A percentile compares a stretch with the other conserved stretches of the same genome.
Evolutionary conservation across 1,140 invertebrate species (phyloP).

Genomic region (Bombyx mandarina): DNA sequence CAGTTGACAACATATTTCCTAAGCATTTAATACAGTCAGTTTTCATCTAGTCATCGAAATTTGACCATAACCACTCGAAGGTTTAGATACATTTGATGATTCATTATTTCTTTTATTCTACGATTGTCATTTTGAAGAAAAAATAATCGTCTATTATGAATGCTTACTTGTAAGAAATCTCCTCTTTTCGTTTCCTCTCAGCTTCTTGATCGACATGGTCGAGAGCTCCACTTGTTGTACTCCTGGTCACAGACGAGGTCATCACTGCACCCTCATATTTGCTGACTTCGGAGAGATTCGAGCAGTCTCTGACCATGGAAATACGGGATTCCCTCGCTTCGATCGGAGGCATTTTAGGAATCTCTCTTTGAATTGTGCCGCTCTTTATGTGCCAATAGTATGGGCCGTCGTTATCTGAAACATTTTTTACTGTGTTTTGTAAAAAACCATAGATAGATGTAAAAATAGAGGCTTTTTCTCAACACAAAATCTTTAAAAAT

Average conservation of each 20-base stretch:
- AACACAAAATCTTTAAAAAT: no score
- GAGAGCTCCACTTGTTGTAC: slow-evolving; percentile 84
- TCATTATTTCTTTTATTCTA: no score
- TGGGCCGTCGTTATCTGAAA: slow-evolving; percentile 88
- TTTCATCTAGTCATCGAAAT: no score
- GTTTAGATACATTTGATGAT: no score
- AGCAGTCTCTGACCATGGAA: slow-evolving; percentile 58
- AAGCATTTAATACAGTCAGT: no score
- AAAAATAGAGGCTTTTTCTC: no score
- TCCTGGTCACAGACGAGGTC: slow-evolving; percentile 79
- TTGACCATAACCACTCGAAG: no score
- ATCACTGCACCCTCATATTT: slow-evolving; percentile 73
- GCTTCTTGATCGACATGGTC: slow-evolving; percentile 79
- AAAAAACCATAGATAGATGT: not conserved
- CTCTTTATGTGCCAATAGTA: slow-evolving; percentile 99
- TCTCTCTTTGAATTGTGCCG: slow-evolving; percentile 95
- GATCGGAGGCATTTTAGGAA: slow-evolving; percentile 72
- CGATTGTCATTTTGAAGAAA: no score
- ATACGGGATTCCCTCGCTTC: slow-evolving; percentile 53
- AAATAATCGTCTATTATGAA: not conserved
- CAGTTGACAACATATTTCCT: no score
- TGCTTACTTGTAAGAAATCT: slow-evolving; percentile 82
- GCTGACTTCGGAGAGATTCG: slow-evolving; percentile 47
- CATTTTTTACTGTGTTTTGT: not conserved
- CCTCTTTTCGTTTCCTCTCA: slow-evolving; percentile 78